These are phyloP conservation scores for Cenopis cana DNA, from an alignment of 2,888 invertebrate species.

Conservation along the genomic window DNA sequence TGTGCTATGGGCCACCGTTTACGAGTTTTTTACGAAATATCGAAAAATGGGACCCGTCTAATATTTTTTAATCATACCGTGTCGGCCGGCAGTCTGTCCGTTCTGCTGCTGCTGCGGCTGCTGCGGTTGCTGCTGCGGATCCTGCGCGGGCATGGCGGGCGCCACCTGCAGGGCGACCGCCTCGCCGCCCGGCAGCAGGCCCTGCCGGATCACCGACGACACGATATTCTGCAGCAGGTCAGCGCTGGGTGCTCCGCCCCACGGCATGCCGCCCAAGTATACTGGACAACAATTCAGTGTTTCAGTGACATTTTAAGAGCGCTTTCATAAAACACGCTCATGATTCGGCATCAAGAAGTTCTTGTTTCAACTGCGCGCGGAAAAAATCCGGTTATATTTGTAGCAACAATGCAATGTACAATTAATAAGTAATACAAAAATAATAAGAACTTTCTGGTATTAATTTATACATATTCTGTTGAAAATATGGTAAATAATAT, in stretches of 20 bases:
- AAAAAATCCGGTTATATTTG: no score
- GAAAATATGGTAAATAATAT: no score
- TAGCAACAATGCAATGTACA: no score
- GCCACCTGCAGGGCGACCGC: constrained; percentile 53
- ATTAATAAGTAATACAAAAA: no score
- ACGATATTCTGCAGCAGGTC: constrained; percentile 67
- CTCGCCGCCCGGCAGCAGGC: constrained; percentile 60
- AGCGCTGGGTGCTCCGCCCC: constrained; percentile 59
- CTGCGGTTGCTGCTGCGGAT: neutral
- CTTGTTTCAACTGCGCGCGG: no score
- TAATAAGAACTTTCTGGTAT: no score
- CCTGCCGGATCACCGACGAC: constrained; percentile 63
- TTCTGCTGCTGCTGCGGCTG: constrained; percentile 18
- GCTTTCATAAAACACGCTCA: no score
- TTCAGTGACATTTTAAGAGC: neutral
- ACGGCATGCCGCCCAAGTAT: constrained; percentile 60
- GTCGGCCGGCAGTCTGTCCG: constrained; percentile 15
- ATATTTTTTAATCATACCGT: constrained; percentile 25
- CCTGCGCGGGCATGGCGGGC: constrained; percentile 28
- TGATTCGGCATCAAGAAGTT: no score
- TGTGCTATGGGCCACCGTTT: no score
- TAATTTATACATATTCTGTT: no score
- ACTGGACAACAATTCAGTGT: constrained; percentile 51
- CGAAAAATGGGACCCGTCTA: no score
- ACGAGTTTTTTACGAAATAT: no score